These are phyloP conservation scores for Oligia fasciuncula DNA, from an alignment of 2,888 invertebrate genomes.

Conservation along the genomic window DNA sequence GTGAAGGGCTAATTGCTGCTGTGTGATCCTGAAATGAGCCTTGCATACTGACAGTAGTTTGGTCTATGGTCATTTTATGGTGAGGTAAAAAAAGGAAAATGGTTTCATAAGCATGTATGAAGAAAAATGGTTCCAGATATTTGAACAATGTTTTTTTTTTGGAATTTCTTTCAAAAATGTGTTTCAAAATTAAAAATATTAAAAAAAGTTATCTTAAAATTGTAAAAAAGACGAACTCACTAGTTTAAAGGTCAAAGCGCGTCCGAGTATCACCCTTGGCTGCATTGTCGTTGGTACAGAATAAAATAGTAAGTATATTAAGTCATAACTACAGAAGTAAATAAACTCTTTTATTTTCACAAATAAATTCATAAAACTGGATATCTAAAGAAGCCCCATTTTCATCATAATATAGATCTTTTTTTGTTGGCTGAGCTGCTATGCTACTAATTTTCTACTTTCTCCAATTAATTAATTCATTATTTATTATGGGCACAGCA, in stretches of 20 bases:
- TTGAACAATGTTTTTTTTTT: neutral
- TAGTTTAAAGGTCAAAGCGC: constrained; percentile 46
- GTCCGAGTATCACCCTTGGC: constrained; percentile 52
- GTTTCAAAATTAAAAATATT: neutral
- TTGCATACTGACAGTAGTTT: neutral
- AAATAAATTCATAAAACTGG: neutral
- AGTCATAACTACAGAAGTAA: constrained; percentile 6
- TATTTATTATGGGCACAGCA: constrained; percentile 16
- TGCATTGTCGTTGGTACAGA: constrained; percentile 33
- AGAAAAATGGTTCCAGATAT: neutral
- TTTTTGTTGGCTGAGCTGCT: constrained; percentile 16
- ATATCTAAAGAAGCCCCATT: neutral
- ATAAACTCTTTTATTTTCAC: neutral
- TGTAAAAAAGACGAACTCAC: constrained; percentile 28
- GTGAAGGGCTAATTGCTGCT: neutral
- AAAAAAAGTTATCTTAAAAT: constrained; percentile 5
- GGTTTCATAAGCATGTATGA: neutral
- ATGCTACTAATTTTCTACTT: constrained; percentile 27
- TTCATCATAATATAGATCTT: neutral
- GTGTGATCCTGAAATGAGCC: neutral
- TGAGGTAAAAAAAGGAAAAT: neutral
- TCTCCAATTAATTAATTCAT: constrained; percentile 24
- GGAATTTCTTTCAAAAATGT: neutral
- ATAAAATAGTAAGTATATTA: constrained; percentile 28
- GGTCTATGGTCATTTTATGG: neutral